Evolutionary conservation across 1,140 invertebrate genomes (phyloP).

Genomic region (Muscidifurax raptorellus): DNA sequence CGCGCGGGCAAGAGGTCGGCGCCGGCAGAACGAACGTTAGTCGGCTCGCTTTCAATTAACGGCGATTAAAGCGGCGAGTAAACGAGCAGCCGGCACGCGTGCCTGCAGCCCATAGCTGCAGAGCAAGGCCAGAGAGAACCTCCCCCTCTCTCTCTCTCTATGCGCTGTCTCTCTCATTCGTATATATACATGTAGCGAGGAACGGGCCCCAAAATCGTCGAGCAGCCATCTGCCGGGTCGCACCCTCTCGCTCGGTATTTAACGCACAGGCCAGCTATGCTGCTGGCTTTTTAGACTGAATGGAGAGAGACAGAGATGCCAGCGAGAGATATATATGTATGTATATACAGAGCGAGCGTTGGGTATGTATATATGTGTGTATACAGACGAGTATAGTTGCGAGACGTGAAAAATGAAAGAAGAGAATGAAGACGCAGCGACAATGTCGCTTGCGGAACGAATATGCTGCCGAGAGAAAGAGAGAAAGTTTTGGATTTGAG

Average conservation of each 20-base stretch:
- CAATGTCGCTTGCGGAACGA: background rate
- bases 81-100: slow-evolving; percentile 52
- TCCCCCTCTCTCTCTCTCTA: slow-evolving; percentile 6
- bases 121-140: background rate
- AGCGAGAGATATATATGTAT: background rate
- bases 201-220: slow-evolving; percentile 10
- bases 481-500: background rate
- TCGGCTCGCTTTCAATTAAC: slow-evolving; percentile 51
- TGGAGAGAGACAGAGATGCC: background rate
- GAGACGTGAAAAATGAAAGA: background rate
- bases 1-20: background rate
- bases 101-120: background rate
- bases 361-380: background rate
- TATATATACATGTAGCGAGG: background rate
- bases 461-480: background rate
- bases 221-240: slow-evolving; percentile 36
- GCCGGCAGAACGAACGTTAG: background rate
- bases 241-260: background rate
- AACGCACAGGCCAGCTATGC: background rate
- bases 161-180: background rate
- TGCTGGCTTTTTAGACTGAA: background rate
- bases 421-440: background rate
- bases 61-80: slow-evolving; percentile 46
- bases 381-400: background rate
- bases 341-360: no score